These are phyloP conservation scores for Tachycineta bicolor DNA, from an alignment of 2,113 vertebrate species.

Conservation along the genomic window DNA sequence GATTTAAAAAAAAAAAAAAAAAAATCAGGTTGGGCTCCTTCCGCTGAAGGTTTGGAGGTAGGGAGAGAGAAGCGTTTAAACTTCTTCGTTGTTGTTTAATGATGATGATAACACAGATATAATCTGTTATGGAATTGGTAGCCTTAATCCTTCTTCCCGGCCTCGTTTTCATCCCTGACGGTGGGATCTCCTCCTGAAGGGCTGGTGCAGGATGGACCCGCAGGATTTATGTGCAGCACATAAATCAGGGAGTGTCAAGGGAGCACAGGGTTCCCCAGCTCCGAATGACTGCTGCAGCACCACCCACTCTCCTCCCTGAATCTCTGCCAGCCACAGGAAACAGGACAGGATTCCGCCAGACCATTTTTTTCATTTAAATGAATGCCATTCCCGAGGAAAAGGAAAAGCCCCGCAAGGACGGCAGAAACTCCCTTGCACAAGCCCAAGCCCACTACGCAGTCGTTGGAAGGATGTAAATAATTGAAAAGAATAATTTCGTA, in stretches of 20 bases:
- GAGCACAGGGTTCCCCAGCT: neutral
- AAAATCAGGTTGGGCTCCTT: neutral
- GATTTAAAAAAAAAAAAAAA: neutral
- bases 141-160: neutral
- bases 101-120: neutral
- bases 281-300: rapidly evolving
- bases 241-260: neutral
- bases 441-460: neutral
- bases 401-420: neutral
- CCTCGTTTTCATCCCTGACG: neutral
- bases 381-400: neutral
- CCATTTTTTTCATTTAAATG: neutral
- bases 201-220: rapidly evolving
- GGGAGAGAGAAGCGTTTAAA: neutral
- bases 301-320: neutral
- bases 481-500: constrained; percentile 76
- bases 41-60: neutral
- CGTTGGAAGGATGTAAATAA: constrained; percentile 70
- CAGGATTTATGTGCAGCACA: neutral
- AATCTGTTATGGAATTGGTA: neutral
- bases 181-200: neutral
- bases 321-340: neutral
- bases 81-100: neutral
- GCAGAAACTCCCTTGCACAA: constrained; percentile 17
- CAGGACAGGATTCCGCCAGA: neutral